Conservation (phyloP, 2,113 vertebrate genomes). For the Motacilla tschutschensis region DNA sequence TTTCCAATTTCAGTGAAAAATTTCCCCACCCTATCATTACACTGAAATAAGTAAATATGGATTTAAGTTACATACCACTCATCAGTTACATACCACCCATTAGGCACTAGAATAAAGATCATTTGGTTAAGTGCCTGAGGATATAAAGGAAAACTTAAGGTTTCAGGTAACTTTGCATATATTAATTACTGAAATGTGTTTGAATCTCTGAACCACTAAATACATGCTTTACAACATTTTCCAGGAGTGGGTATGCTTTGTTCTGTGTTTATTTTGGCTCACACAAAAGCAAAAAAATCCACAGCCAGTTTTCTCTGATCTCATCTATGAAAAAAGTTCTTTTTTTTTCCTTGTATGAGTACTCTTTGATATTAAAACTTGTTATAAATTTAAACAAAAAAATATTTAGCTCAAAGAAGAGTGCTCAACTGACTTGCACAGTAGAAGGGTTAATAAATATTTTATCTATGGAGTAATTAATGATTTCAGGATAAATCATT, state of each 20-base stretch:
- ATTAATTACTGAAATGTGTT: background rate
- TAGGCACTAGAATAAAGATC: background rate
- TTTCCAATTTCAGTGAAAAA: background rate
- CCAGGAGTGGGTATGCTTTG: background rate
- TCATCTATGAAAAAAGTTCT: background rate
- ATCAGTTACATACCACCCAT: background rate
- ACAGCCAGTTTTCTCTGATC: background rate
- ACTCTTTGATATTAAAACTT: background rate
- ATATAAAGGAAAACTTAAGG: background rate
- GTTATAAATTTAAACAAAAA: background rate
- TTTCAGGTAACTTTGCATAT: conserved; percentile 2
- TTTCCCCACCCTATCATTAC: background rate
- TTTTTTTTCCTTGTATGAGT: background rate
- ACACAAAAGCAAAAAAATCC: background rate
- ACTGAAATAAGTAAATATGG: background rate
- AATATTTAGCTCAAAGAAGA: background rate
- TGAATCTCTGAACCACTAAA: background rate
- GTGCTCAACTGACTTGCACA: background rate
- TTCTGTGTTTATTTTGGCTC: conserved; percentile 3
- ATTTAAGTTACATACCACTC: background rate
- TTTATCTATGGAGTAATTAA: conserved; percentile 6
- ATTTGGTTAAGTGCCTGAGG: background rate
- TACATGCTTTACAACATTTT: background rate
- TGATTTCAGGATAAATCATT: background rate
- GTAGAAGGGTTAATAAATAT: background rate